Percentiles rank a stretch among this genome's conserved stretches.
phyloP scores from a whole-genome alignment of 2,888 invertebrate species.

The Stegophylla sp. region DNA sequence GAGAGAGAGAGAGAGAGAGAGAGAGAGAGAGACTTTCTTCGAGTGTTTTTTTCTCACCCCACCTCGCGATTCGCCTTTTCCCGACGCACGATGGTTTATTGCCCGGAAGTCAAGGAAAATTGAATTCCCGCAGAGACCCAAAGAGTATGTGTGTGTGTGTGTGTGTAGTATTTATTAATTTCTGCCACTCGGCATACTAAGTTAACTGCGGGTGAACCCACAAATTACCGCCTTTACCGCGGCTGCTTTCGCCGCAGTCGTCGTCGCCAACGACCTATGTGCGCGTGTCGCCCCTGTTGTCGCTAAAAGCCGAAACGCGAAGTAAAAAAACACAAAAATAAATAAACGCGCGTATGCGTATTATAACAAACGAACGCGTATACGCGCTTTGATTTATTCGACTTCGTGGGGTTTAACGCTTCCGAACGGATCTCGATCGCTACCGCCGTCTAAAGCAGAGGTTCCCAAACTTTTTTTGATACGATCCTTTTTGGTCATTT shows the following conservation, averaged over 20 bases:
- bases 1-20: background rate
- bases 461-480: too few relatives aligned
- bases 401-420: background rate
- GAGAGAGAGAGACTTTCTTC: slow-evolving; percentile 37
- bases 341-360: too few relatives aligned
- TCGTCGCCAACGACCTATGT: slow-evolving; percentile 2
- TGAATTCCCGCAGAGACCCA: slow-evolving; percentile 52
- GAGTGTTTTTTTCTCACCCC: slow-evolving; percentile 14
- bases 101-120: slow-evolving; percentile 54
- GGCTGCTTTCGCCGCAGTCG: background rate
- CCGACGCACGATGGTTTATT: slow-evolving; percentile 49
- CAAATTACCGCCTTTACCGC: slow-evolving; percentile 40
- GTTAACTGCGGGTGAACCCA: slow-evolving; percentile 48
- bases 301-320: background rate
- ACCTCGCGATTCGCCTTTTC: background rate
- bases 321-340: background rate
- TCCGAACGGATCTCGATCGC: background rate
- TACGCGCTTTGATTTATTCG: slow-evolving; percentile 42
- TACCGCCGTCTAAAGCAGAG: too few relatives aligned
- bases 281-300: background rate
- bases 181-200: slow-evolving; percentile 46
- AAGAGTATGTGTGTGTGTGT: slow-evolving; percentile 12
- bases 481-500: too few relatives aligned
- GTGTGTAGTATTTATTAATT: slow-evolving; percentile 56
- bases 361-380: background rate